phyloP scores from a whole-genome alignment of 2,113 vertebrate genomes.

The Hydropotes inermis region DNA sequence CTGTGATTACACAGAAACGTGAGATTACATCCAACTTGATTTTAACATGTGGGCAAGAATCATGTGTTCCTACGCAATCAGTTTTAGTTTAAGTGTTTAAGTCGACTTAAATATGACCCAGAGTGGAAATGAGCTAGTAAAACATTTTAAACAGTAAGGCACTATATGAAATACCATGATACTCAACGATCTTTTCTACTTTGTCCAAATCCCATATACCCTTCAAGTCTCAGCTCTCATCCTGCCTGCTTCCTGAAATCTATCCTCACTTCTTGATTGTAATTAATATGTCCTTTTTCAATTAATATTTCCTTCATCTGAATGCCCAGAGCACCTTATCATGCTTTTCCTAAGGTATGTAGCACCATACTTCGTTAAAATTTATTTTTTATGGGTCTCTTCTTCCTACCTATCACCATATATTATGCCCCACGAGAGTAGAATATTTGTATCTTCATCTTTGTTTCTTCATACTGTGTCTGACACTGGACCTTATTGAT shows the following conservation, averaged over 20 bases:
- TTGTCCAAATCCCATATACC: background rate
- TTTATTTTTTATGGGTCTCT: background rate
- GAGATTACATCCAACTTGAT: background rate
- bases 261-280: background rate
- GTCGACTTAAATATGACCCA: background rate
- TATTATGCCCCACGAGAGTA: too few species aligned
- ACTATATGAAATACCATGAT: background rate
- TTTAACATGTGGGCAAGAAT: slow-evolving; percentile 22
- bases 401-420: fast-evolving
- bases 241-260: background rate
- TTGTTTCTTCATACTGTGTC: background rate
- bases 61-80: background rate
- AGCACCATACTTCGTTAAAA: background rate
- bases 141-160: background rate
- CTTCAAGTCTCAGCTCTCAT: background rate
- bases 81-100: background rate
- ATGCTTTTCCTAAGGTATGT: background rate
- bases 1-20: background rate
- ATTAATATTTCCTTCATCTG: background rate
- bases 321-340: background rate
- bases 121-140: background rate
- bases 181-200: background rate
- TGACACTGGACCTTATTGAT: background rate
- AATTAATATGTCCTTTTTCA: background rate
- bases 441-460: background rate